Evolutionary conservation across 2,113 vertebrate species (phyloP), one percentile per base, ranked within the genome.

Genomic region (Junco hyemalis): DNA sequence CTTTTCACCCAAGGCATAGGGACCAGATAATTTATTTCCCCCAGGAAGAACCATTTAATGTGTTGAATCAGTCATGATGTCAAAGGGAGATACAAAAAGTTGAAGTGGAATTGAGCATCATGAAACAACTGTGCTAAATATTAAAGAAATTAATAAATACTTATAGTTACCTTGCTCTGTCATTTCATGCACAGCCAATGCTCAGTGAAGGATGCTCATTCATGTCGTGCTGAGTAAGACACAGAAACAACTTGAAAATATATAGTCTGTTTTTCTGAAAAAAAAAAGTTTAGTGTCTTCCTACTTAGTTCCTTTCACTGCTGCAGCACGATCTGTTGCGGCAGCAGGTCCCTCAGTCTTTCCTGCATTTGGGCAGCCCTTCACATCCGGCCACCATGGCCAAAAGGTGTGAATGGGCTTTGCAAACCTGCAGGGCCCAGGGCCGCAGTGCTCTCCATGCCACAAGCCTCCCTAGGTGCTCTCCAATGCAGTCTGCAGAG

Each of bases 341-440:
- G 38, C 63, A 45, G 45, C 23, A 65, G 26, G 9, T 57, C 42
- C 19, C 18, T 40, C 51, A 45, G 0, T n/a, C n/a, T 51, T 7
- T 48, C 5, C 14, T 70, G 22, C 5, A 3, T 61, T 78, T 36
- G 21, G 51, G 35, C 51, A 66, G 12, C 22, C 16, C 18, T 77
- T 51, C 23, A 6, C 2, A 3, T 63, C 28, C 33, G 36, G 12
- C 21, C 38, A 1, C 24, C 2, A 6, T 0, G 2, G 36, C 36
- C 38, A 14, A 7, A 7, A 3, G 0, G 0, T n/a, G 47, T 28
- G 17, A 59, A 28, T 14, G 48, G 22, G 5, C 12, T 93, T 66
- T 25, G 65, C 61, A 53, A 57, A 79, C 5, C 18, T n/a, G 7
- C 22, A 26, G 36, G 48, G 9, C 48, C 21, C 6, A 6, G 23